Evolutionary conservation across 30 jellyfish, hydroid and myxozoan species (phyloP), one percentile per base, ranked within the genome.

Genomic region (Chironex yamaguchii): DNA sequence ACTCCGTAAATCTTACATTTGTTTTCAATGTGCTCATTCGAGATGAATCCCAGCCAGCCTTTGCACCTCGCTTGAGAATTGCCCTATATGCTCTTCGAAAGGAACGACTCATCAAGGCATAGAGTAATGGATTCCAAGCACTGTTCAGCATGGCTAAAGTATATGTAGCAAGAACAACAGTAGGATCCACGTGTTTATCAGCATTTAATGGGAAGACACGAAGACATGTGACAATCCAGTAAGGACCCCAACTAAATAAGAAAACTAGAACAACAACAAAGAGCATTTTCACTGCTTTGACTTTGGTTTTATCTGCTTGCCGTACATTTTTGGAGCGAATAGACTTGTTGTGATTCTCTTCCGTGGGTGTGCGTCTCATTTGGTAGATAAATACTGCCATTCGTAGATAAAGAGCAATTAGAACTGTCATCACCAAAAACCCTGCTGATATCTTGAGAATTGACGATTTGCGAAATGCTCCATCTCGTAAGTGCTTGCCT

Each of bases 161-260:
- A 66, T 87, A 87, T n/a, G 49, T 63, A 51, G 36, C 29, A 12
- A 87, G 62, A 12, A 75, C 96, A 13, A 65, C 75, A n/a, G 89
- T 86, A 21, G 96, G 87, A 12, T 67, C 34, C 24, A 87, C 65
- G 52, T 76, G 36, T 32, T 54, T 76, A 24, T 83, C 73, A 1
- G 72, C 14, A 20, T 81, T 48, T 20, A 58, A n/a, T 33, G 62
- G 84, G 12, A 49, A 36, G 22, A 75, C 67, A 1, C 96, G 84
- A 28, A 87, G 49, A n/a, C 65, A 71, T 14, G 96, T 87, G 36
- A 67, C 87, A 6, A 42, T 36, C 77, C 67, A 87, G 34, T 76
- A 87, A 9, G 96, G 91, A 11, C 75, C 76, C 96, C 96, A 87
- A 65, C 96, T 71, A 3, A 75, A n/a, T 4, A 75, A 87, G 49